A percentile compares a stretch with the other conserved stretches of the same genome.
Conservation (phyloP, 2,888 invertebrate genomes). For the Caenorhabditis sp. region DNA sequence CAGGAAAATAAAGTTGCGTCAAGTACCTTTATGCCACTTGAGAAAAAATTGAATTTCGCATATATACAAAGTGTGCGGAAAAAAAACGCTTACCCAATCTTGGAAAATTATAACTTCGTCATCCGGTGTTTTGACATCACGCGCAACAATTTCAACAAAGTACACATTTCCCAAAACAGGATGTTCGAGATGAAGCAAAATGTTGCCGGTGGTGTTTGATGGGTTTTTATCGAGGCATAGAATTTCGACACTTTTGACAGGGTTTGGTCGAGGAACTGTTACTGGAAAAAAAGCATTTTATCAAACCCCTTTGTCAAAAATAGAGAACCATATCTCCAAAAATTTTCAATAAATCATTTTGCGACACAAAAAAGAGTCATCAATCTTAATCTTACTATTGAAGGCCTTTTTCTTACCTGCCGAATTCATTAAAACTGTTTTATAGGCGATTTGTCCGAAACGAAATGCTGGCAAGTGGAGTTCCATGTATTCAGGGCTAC, state of each 20-base stretch:
- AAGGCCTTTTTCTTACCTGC: conserved; percentile 18
- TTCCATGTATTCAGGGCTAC: conserved; percentile 47
- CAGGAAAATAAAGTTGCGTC: background rate
- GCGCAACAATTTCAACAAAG: conserved; percentile 34
- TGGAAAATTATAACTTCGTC: conserved; percentile 28
- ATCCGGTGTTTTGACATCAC: conserved; percentile 17
- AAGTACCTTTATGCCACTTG: background rate
- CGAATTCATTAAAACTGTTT: conserved; percentile 26
- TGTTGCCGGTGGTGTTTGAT: conserved; percentile 14
- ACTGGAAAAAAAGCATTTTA: no score
- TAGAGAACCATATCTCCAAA: background rate
- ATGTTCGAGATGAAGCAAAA: conserved; percentile 12
- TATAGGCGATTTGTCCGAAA: conserved; percentile 44
- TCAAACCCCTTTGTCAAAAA: no score
- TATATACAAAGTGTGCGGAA: no score
- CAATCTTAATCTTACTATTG: background rate
- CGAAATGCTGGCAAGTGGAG: conserved; percentile 48
- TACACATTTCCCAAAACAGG: conserved; percentile 23
- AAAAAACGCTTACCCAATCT: conserved; percentile 42
- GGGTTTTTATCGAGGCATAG: conserved; percentile 26
- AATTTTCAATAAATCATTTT: background rate
- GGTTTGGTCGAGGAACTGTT: conserved; percentile 5
- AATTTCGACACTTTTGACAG: conserved; percentile 24
- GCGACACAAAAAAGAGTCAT: background rate
- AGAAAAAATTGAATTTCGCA: background rate